These are phyloP conservation scores for Calidris pygmaea DNA, from an alignment of 2,113 vertebrate genomes.

Conservation along the genomic window DNA sequence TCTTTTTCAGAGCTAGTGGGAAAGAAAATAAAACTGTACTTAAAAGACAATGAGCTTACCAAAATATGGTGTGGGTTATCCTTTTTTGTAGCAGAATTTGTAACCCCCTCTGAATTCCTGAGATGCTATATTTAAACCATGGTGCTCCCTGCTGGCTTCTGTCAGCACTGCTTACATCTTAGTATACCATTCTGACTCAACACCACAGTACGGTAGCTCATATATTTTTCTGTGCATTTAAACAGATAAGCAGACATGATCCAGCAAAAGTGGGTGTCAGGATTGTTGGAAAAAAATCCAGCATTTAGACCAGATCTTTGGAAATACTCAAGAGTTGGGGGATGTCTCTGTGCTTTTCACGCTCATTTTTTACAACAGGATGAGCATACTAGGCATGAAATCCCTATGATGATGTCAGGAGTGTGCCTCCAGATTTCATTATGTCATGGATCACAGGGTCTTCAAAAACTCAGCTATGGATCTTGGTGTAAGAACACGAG, in stretches of 20 bases:
- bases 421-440: background rate
- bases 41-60: background rate
- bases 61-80: background rate
- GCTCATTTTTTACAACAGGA: background rate
- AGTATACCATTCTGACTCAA: background rate
- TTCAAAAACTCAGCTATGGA: background rate
- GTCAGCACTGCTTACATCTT: background rate
- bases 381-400: background rate
- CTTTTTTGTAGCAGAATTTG: background rate
- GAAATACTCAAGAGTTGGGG: background rate
- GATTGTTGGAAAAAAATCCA: background rate
- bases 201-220: background rate
- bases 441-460: background rate
- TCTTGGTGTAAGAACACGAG: background rate
- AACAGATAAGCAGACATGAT: background rate
- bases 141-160: background rate
- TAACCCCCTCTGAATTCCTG: background rate
- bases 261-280: background rate
- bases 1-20: background rate
- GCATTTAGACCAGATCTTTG: background rate
- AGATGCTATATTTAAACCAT: background rate
- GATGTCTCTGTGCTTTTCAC: background rate
- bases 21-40: background rate
- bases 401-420: background rate
- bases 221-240: background rate